Evolutionary conservation across 2,888 invertebrate species (phyloP), one percentile per base, ranked within the genome.

Genomic region (Agriotes lineatus): DNA sequence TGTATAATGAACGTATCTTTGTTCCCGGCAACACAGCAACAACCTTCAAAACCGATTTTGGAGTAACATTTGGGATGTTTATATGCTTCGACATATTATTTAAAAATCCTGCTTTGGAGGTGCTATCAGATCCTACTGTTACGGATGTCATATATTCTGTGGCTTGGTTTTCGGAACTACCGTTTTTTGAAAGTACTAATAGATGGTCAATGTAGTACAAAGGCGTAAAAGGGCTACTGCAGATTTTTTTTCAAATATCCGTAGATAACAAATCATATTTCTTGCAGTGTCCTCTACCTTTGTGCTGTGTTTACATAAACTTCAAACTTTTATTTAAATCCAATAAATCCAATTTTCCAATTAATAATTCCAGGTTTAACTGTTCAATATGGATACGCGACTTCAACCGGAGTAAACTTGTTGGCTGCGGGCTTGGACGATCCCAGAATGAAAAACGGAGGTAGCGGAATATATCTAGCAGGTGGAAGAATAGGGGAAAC

Each of bases 61-160:
- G 91, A n/a, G 91, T 93, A 0, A 90, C 87, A 5, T 94, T 95
- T 79, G 95, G 95, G 0, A 89, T 92, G 73, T 91, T 93, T 79
- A 90, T 91, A 52, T 95, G 96, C 82, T 95, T 94, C 78, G 96
- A 96, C 80, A 88, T 96, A 7, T 82, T 95, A 73, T 95, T 93
- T 84, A 87, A 90, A 75, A 85, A 88, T 2, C 94, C 95, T 0
- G 88, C 90, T 0, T 84, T 91, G 7, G 86, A 88, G 69, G 62
- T 77, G 1, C 42, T 73, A 7, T 64, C 65, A 70, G 67, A 75
- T 45, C 78, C 81, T 0, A 14, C 44, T 9, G 74, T 87, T 2
- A 89, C 87, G 7, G 90, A 93, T 76, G 82, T 94, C 7, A 82
- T 92, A 0, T 92, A 89, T 74, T 87, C 93, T 0, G 89, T 91